These are phyloP conservation scores for Chamaea fasciata DNA, from an alignment of 2,113 vertebrate species.

Conservation along the genomic window DNA sequence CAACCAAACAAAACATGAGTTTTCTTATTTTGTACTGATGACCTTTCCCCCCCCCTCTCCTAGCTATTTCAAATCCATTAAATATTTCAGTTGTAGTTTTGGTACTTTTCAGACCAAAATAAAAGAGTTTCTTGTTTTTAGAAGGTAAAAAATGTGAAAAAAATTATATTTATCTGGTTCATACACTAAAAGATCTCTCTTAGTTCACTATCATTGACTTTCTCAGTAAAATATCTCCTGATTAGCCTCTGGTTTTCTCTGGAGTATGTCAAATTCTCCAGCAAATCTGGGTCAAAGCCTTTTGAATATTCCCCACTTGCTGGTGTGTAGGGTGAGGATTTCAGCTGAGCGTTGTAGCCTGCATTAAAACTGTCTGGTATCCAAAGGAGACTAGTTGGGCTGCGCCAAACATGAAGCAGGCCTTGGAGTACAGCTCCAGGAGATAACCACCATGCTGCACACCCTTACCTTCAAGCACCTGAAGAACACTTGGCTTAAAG, in stretches of 20 bases:
- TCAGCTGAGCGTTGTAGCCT: not conserved
- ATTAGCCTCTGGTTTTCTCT: not conserved
- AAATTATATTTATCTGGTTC: not conserved
- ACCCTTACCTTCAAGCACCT: not conserved
- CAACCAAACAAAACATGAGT: not conserved
- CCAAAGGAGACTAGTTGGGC: not conserved
- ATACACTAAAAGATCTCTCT: not conserved
- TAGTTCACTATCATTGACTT: not conserved
- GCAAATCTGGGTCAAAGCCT: not conserved
- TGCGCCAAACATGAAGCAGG: rapidly evolving
- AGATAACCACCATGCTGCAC: not conserved
- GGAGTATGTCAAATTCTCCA: not conserved
- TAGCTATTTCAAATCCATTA: not conserved
- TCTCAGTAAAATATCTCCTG: not conserved
- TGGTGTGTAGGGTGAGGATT: not conserved
- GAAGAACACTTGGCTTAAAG: not conserved
- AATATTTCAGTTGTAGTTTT: not conserved
- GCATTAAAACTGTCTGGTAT: not conserved
- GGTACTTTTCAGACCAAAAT: not conserved
- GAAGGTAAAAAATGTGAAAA: not conserved
- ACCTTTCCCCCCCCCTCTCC: rapidly evolving
- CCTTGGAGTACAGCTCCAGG: not conserved
- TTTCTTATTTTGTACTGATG: not conserved
- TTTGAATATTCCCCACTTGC: not conserved
- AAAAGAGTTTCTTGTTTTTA: not conserved